Percentiles rank a stretch among this genome's conserved stretches.
Conservation (phyloP, 2,888 invertebrate species). For the Apotomis betuletana region DNA sequence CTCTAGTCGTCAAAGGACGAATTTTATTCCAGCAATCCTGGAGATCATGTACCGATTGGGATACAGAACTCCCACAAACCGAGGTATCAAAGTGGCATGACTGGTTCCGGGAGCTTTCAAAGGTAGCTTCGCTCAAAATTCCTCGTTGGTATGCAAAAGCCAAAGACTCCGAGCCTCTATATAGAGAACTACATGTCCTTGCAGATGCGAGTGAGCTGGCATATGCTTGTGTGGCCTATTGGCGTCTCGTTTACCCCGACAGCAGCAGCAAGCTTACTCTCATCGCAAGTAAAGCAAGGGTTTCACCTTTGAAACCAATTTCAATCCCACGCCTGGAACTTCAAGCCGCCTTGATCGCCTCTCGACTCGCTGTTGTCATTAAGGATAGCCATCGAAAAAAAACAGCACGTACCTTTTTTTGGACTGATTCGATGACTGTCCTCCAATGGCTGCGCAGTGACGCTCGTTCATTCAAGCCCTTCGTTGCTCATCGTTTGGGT, state of each 20-base stretch:
- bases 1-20: neutral
- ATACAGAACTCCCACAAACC: neutral
- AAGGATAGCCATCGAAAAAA: slow-evolving; percentile 10
- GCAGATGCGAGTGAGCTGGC: slow-evolving; percentile 31
- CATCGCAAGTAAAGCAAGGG: slow-evolving; percentile 31
- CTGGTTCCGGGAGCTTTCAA: slow-evolving; percentile 11
- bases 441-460: slow-evolving; percentile 42
- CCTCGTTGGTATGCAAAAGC: slow-evolving; percentile 7
- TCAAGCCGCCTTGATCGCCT: slow-evolving; percentile 34
- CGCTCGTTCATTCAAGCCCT: slow-evolving; percentile 40
- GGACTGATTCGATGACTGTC: slow-evolving; percentile 43
- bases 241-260: slow-evolving; percentile 3
- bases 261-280: slow-evolving; percentile 18
- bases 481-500: slow-evolving; percentile 45
- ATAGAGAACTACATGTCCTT: slow-evolving; percentile 24
- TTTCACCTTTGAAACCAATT: slow-evolving; percentile 25
- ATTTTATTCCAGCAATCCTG: too few species aligned
- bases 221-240: slow-evolving; percentile 13
- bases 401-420: slow-evolving; percentile 21
- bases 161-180: slow-evolving; percentile 9
- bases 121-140: neutral
- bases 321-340: slow-evolving; percentile 37
- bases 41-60: slow-evolving; percentile 5
- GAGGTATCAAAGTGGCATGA: slow-evolving; percentile 6
- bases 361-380: slow-evolving; percentile 25